Evolutionary conservation across 1,140 invertebrate species (phyloP), one percentile per base, ranked within the genome.

Genomic region (Coptotermes formosanus): DNA sequence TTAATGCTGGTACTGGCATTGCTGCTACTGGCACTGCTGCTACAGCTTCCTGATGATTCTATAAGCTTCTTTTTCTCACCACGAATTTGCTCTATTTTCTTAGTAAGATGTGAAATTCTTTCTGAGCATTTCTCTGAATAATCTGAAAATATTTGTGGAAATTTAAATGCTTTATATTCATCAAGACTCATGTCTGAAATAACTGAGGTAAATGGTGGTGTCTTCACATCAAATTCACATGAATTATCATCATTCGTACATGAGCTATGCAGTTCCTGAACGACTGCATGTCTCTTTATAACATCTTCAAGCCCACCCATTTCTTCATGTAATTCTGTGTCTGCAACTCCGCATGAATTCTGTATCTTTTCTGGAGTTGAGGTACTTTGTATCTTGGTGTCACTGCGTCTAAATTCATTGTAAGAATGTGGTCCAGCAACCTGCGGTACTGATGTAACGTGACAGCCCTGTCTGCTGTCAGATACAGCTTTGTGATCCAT

Each of bases 61-160:
- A 75, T 75, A 8, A 75, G 64, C 64, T 75, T 75, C n/a, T 16
- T 30, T 75, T n/a, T 75, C 64, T 30, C n/a, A 9, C 64, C 64
- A 14, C 64, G 64, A 75, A 75, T 75, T 75, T 75, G 25, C 14
- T 75, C 64, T 75, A 75, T 75, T 75, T n/a, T 30, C n/a, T 30
- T 75, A 9, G 64, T n/a, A 75, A 75, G 64, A 30, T 75, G 9
- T 75, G 64, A 30, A 75, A 75, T 75, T 75, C 64, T 75, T 75
- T 75, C 64, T 75, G 64, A 75, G 64, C 64, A 75, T 75, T 75
- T 75, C 11, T 75, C 64, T n/a, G 25, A 25, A 75, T 75, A 75
- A n/a, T 30, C 64, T 30, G 64, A 75, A 75, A 75, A 75, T 4
- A 75, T n/a, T 75, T 75, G 1, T 8, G 64, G 64, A 30, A 75